Conservation (phyloP, 2,888 invertebrate genomes). For the Torymus auratus region DNA sequence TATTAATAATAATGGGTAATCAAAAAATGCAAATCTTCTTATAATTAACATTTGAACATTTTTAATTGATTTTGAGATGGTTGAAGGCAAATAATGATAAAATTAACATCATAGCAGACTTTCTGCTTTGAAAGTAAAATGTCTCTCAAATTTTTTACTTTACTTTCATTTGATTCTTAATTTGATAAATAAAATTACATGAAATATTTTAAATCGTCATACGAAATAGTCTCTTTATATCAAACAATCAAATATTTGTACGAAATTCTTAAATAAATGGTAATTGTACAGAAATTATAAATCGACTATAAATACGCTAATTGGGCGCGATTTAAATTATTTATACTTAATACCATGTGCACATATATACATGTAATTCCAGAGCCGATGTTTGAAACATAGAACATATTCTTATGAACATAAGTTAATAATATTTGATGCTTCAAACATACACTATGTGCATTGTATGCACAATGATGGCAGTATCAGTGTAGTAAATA, state of each 20-base stretch:
- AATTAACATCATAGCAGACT: no score
- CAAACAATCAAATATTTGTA: slow-evolving; percentile 8
- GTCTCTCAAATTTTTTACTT: slow-evolving; percentile 20
- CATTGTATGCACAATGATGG: slow-evolving; percentile 61
- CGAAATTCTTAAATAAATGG: slow-evolving; percentile 33
- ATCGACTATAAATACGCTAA: slow-evolving; percentile 38
- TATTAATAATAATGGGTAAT: slow-evolving; percentile 9
- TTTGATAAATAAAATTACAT: slow-evolving; percentile 39
- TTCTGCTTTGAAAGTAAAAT: not conserved
- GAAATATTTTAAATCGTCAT: slow-evolving; percentile 20
- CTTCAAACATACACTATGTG: slow-evolving; percentile 63
- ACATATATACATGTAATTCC: slow-evolving; percentile 58
- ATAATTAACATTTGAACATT: not conserved
- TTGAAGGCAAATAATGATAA: no score
- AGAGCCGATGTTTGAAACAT: slow-evolving; percentile 59
- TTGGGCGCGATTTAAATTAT: slow-evolving; percentile 34
- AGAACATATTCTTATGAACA: slow-evolving; percentile 40
- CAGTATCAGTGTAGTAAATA: slow-evolving; percentile 63
- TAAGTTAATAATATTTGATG: slow-evolving; percentile 46
- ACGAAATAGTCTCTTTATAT: slow-evolving; percentile 14
- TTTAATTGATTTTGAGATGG: no score
- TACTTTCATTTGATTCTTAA: slow-evolving; percentile 38
- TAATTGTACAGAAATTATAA: slow-evolving; percentile 37
- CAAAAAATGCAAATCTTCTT: slow-evolving; percentile 18
- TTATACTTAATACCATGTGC: slow-evolving; percentile 49